phyloP scores from a whole-genome alignment of 2,888 invertebrate species.

The Junonia oenone region DNA sequence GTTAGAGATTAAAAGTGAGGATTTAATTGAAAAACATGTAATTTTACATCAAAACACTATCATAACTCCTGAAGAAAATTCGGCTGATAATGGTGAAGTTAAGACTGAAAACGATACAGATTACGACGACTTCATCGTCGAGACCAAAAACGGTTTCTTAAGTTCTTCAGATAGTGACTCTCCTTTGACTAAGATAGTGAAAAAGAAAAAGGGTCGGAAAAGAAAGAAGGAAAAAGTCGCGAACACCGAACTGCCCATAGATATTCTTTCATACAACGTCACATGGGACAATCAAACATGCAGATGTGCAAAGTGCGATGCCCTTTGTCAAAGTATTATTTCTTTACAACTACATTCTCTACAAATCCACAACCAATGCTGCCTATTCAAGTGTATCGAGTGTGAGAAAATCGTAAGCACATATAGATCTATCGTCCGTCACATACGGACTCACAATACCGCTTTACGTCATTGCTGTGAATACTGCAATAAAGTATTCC shows the following conservation, averaged over 20 bases:
- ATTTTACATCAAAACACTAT: not conserved
- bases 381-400: slow-evolving; percentile 60
- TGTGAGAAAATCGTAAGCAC: slow-evolving; percentile 53
- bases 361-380: slow-evolving; percentile 61
- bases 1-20: slow-evolving; percentile 50
- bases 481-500: slow-evolving; percentile 54
- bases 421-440: slow-evolving; percentile 54
- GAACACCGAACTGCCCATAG: slow-evolving; percentile 25
- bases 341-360: slow-evolving; percentile 58
- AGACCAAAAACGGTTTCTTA: slow-evolving; percentile 36
- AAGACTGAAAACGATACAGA: slow-evolving; percentile 41
- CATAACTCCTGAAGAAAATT: not conserved
- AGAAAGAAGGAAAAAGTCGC: slow-evolving; percentile 21
- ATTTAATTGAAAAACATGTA: slow-evolving; percentile 1
- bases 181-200: slow-evolving; percentile 44
- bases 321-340: slow-evolving; percentile 57
- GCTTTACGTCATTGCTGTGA: slow-evolving; percentile 59
- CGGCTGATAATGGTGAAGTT: not conserved
- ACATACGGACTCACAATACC: slow-evolving; percentile 57
- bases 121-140: slow-evolving; percentile 33
- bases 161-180: slow-evolving; percentile 55
- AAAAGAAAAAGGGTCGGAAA: slow-evolving; percentile 47
- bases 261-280: slow-evolving; percentile 33
- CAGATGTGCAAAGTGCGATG: slow-evolving; percentile 62
- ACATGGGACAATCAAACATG: slow-evolving; percentile 65